Evolutionary conservation across 1,140 invertebrate species (phyloP).

Genomic region (Branchinecta lynchi): DNA sequence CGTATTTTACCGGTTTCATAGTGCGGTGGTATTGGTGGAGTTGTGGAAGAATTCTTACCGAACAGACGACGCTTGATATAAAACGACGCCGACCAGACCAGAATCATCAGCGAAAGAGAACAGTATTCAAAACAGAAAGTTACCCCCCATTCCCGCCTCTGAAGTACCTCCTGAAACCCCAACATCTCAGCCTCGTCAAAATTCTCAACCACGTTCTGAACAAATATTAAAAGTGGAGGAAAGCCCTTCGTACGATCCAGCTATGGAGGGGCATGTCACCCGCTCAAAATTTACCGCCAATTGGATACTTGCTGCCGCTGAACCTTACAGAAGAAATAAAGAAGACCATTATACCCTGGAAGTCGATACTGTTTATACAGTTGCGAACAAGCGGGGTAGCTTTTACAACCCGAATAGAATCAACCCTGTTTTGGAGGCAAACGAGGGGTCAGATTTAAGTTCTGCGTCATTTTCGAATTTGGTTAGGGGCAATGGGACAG

Average conservation of each 20-base stretch:
- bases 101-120: not conserved
- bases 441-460: not conserved
- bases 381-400: not conserved
- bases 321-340: slow-evolving; percentile 1
- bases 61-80: slow-evolving; percentile 25
- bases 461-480: not conserved
- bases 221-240: no score
- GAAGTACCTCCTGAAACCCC: not conserved
- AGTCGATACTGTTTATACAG: not conserved
- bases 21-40: slow-evolving; percentile 46
- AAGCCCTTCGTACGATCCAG: no score
- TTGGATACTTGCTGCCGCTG: not conserved
- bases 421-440: not conserved
- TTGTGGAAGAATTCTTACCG: slow-evolving; percentile 48
- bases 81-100: not conserved
- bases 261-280: not conserved
- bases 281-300: not conserved
- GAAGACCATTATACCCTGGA: not conserved
- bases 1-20: slow-evolving; percentile 54
- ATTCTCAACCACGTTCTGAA: not conserved
- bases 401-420: slow-evolving; percentile 5
- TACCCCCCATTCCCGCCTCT: not conserved
- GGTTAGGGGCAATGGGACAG: not conserved
- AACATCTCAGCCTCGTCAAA: not conserved
- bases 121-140: not conserved